Percentiles rank a stretch among this genome's conserved stretches.
Conservation (phyloP, 2,888 invertebrate genomes). For the Pemphredon lugubris region DNA sequence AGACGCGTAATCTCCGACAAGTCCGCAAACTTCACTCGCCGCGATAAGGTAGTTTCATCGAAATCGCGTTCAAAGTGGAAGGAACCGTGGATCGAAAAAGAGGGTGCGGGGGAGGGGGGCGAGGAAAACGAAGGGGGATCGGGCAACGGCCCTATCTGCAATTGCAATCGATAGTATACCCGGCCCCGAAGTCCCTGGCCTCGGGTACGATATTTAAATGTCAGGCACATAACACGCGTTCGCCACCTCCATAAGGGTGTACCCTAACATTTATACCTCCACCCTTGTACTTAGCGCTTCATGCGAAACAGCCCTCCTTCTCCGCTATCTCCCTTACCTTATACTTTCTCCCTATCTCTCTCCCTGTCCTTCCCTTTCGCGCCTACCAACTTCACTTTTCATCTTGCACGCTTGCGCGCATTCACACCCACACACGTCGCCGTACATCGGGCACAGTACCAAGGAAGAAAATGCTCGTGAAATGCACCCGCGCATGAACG, state of each 20-base stretch:
- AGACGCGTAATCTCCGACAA: neutral
- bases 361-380: neutral
- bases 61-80: slow-evolving; percentile 4
- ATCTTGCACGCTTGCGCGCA: slow-evolving; percentile 9
- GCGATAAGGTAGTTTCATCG: slow-evolving; percentile 15
- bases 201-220: slow-evolving; percentile 79
- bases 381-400: neutral
- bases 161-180: slow-evolving; percentile 72
- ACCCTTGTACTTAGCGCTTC: slow-evolving; percentile 50
- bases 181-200: slow-evolving; percentile 53
- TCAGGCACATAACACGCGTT: slow-evolving; percentile 77
- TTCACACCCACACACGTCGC: neutral
- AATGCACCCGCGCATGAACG: neutral
- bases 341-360: slow-evolving; percentile 6
- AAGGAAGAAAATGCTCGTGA: neutral
- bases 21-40: neutral
- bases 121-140: slow-evolving; percentile 42
- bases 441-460: neutral
- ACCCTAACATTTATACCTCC: slow-evolving; percentile 71
- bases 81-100: slow-evolving; percentile 45
- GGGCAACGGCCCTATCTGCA: slow-evolving; percentile 65
- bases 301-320: slow-evolving; percentile 38
- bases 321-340: slow-evolving; percentile 10
- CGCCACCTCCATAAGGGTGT: slow-evolving; percentile 66
- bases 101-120: slow-evolving; percentile 21